These are phyloP conservation scores for Vulpes ferrilata DNA, from an alignment of 2,113 vertebrate species.

Conservation along the genomic window DNA sequence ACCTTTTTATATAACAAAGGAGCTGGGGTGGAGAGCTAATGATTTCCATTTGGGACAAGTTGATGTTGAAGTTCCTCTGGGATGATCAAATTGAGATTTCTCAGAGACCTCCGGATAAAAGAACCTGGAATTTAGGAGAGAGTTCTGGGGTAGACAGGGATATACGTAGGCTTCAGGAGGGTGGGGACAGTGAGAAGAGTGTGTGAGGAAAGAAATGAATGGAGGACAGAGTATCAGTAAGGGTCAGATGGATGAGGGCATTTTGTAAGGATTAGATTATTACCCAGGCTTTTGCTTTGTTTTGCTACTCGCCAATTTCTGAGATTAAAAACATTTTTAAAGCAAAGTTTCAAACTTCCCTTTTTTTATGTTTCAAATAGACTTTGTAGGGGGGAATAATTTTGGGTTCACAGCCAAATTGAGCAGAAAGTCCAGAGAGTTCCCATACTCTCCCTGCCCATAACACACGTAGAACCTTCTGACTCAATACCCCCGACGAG, in stretches of 20 bases:
- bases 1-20: not conserved
- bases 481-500: not conserved
- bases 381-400: not conserved
- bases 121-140: not conserved
- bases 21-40: not conserved
- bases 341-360: not conserved
- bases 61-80: not conserved
- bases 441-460: not conserved
- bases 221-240: not conserved
- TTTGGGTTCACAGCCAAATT: not conserved
- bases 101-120: not conserved
- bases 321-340: not conserved
- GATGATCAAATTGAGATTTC: not conserved
- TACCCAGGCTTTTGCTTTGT: not conserved
- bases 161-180: not conserved
- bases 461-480: not conserved
- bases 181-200: not conserved
- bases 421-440: not conserved
- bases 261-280: not conserved
- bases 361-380: conserved; percentile 4
- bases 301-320: not conserved
- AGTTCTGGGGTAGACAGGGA: not conserved
- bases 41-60: not conserved
- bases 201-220: not conserved
- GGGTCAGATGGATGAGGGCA: not conserved